These are phyloP conservation scores for Suricata suricatta DNA, from an alignment of 2,113 vertebrate genomes.

Conservation along the genomic window DNA sequence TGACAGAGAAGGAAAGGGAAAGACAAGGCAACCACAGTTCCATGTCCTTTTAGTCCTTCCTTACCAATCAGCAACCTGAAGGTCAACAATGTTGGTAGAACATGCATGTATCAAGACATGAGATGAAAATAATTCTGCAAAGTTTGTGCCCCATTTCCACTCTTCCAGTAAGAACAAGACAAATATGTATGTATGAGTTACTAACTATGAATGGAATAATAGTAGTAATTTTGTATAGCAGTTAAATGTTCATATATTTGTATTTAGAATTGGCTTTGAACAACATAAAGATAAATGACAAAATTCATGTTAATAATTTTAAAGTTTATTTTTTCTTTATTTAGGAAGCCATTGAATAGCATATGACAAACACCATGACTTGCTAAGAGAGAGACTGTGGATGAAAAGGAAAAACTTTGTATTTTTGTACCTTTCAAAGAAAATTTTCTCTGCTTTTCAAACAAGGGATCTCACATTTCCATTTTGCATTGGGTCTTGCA, in stretches of 20 bases:
- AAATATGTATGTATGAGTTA: not conserved
- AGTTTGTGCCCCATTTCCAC: not conserved
- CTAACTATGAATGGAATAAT: not conserved
- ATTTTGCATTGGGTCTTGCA: not conserved
- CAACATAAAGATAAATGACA: not conserved
- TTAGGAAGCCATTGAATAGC: not conserved
- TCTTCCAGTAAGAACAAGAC: not conserved
- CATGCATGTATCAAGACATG: not conserved
- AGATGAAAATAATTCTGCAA: not conserved
- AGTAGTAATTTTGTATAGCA: not conserved
- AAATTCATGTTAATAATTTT: not conserved
- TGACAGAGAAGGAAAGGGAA: not conserved
- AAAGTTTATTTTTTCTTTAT: not conserved
- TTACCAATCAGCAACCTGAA: not conserved
- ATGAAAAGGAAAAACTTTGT: not conserved
- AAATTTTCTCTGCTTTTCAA: not conserved
- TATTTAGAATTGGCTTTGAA: not conserved
- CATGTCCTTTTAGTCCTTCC: not conserved
- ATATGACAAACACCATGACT: not conserved
- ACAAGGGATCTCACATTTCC: not conserved
- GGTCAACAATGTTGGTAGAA: not conserved
- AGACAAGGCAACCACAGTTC: not conserved
- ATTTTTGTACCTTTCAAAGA: not conserved
- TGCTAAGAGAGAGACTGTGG: not conserved
- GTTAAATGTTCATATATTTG: not conserved